Evolutionary conservation across 2,113 vertebrate species (phyloP).

Genomic region (Scytalopus superciliaris): DNA sequence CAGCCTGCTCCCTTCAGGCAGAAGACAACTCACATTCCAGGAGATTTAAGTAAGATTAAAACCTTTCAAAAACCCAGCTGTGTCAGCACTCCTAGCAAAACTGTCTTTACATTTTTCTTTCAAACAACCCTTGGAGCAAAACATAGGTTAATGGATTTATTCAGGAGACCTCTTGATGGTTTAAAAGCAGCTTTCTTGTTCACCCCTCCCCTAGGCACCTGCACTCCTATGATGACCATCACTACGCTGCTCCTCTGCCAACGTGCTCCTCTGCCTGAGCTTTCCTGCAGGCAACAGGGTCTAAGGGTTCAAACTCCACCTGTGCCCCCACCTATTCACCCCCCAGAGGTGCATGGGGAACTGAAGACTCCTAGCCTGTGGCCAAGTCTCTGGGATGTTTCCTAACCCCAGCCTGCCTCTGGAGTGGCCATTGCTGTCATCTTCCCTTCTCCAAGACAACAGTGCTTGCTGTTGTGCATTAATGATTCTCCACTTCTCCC

Average conservation of each 20-base stretch:
- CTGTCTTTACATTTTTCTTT: neutral
- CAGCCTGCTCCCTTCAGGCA: neutral
- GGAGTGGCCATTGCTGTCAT: neutral
- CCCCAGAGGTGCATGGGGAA: neutral
- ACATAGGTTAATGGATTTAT: neutral
- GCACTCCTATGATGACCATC: neutral
- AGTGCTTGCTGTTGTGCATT: rapidly evolving
- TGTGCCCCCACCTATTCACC: neutral
- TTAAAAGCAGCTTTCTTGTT: neutral
- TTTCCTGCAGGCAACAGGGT: neutral
- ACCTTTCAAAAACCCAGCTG: neutral
- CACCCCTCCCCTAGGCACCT: neutral
- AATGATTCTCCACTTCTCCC: neutral
- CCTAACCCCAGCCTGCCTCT: neutral
- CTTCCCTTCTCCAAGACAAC: neutral
- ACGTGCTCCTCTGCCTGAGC: neutral
- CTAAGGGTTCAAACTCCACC: neutral
- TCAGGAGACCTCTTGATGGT: neutral
- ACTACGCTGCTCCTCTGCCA: neutral
- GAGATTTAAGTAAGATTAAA: neutral
- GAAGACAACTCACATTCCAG: neutral
- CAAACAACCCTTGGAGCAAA: neutral
- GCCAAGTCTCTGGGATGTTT: neutral
- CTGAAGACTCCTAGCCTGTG: neutral
- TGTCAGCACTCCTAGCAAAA: neutral